Evolutionary conservation across 92 coral and sea anemone genomes (phyloP).

Genomic region (Epizoanthus fatuus): DNA sequence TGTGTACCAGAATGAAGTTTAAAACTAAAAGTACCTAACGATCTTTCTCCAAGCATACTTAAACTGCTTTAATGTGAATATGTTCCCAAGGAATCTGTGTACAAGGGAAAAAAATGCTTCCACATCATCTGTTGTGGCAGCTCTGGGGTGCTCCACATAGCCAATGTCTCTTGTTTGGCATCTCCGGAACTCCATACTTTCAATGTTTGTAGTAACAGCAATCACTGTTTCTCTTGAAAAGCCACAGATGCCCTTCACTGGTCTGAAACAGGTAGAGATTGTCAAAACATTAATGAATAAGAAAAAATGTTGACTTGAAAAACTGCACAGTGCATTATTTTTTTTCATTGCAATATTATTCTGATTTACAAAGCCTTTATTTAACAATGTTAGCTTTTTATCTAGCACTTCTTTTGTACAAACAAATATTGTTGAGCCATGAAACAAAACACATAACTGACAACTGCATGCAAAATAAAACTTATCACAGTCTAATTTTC

Average conservation of each 20-base stretch:
- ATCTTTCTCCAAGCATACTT: constrained; percentile 70
- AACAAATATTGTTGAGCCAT: too few species aligned
- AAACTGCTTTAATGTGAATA: constrained; percentile 69
- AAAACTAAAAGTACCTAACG: constrained; percentile 45
- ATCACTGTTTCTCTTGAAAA: constrained; percentile 77
- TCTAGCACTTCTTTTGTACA: too few species aligned
- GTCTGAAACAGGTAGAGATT: constrained; percentile 25
- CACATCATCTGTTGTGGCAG: constrained; percentile 74
- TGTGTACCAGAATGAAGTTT: too few species aligned
- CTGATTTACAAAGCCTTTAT: too few species aligned
- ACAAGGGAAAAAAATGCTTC: constrained; percentile 67
- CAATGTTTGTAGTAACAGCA: constrained; percentile 78
- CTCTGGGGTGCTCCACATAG: constrained; percentile 76
- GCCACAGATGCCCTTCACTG: constrained; percentile 73
- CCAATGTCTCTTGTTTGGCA: constrained; percentile 55
- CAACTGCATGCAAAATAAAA: too few species aligned
- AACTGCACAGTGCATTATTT: too few species aligned
- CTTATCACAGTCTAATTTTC: too few species aligned
- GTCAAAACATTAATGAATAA: too few species aligned
- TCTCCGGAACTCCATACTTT: constrained; percentile 73
- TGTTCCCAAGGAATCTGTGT: constrained; percentile 64
- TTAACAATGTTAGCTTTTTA: too few species aligned
- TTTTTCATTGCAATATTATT: too few species aligned
- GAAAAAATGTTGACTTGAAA: too few species aligned
- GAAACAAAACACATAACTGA: too few species aligned